Conservation (phyloP, 2,113 vertebrate genomes). For the Nematolebias whitei region DNA sequence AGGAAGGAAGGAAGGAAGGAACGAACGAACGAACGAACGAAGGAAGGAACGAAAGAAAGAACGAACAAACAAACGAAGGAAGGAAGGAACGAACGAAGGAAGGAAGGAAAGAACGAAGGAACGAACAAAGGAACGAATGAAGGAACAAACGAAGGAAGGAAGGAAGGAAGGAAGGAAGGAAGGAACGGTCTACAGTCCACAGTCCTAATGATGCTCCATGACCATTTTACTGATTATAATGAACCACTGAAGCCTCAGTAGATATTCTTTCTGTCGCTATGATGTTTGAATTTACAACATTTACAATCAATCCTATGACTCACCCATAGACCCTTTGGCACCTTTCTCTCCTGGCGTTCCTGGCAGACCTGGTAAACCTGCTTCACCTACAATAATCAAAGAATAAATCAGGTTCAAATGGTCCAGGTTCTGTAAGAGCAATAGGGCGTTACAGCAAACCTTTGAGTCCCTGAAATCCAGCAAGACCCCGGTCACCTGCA, state of each 20-base stretch:
- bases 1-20: too few species aligned
- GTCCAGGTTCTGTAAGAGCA: neutral
- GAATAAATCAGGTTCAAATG: slow-evolving; percentile 10
- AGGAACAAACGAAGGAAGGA: too few species aligned
- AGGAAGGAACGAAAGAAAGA: too few species aligned
- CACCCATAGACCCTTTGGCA: slow-evolving; percentile 87
- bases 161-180: too few species aligned
- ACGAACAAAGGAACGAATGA: too few species aligned
- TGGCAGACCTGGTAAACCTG: slow-evolving; percentile 82
- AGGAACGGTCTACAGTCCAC: too few species aligned
- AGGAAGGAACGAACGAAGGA: too few species aligned
- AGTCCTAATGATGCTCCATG: too few species aligned
- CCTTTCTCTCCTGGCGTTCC: slow-evolving; percentile 88
- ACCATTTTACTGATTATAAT: neutral
- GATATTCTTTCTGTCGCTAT: neutral
- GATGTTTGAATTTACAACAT: neutral
- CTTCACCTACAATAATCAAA: slow-evolving; percentile 82
- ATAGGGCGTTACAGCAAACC: slow-evolving; percentile 76
- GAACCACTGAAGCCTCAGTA: neutral
- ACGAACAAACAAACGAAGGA: too few species aligned
- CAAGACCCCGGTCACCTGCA: slow-evolving; percentile 88
- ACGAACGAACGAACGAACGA: too few species aligned
- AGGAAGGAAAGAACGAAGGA: too few species aligned
- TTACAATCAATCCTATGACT: slow-evolving; percentile 26
- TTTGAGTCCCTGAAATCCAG: slow-evolving; percentile 87